A percentile compares a stretch with the other conserved stretches of the same genome.
Conservation (phyloP, 2,888 invertebrate species). For the Himalopsyche tibetana region DNA sequence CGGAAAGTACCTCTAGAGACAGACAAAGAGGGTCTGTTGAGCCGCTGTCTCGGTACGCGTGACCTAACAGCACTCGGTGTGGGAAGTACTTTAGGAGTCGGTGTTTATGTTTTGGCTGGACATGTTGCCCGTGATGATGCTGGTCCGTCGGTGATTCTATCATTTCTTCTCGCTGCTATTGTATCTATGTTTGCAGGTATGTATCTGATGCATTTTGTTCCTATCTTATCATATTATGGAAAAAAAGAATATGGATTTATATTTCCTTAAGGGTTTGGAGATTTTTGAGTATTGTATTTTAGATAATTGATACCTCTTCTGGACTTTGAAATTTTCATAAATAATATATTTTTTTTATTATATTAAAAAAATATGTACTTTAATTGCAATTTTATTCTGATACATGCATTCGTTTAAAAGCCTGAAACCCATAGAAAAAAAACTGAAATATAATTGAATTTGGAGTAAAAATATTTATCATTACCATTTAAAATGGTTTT, state of each 20-base stretch:
- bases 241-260: neutral
- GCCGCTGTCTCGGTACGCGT: constrained; percentile 82
- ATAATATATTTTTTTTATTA: no score
- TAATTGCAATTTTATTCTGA: no score
- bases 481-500: no score
- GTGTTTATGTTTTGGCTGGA: constrained; percentile 91
- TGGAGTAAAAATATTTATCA: no score
- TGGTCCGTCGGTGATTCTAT: constrained; percentile 91
- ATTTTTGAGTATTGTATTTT: neutral
- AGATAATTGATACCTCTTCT: neutral
- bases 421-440: no score
- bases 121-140: constrained; percentile 85
- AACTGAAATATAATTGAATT: no score
- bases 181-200: constrained; percentile 91
- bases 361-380: neutral
- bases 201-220: constrained; percentile 50
- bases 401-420: no score
- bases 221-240: neutral
- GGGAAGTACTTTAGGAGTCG: constrained; percentile 90
- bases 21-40: constrained; percentile 71
- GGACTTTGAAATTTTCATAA: no score
- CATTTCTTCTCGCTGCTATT: constrained; percentile 91
- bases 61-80: constrained; percentile 89
- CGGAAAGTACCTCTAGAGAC: constrained; percentile 75
- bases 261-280: neutral